Evolutionary conservation across 2,888 invertebrate genomes (phyloP), one percentile per base, ranked within the genome.

Genomic region (Melanostoma scalare): DNA sequence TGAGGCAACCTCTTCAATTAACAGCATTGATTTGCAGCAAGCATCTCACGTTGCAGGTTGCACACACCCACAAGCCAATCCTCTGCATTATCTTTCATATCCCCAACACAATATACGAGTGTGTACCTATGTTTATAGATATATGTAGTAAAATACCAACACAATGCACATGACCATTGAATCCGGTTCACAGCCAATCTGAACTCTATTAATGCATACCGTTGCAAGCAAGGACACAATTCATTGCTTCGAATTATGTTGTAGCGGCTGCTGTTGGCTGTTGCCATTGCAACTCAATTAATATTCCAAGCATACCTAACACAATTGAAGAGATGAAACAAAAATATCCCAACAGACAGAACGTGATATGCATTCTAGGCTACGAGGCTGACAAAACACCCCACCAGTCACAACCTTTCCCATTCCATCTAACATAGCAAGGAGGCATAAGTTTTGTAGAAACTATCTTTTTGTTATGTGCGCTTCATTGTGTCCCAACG

Each of bases 231-330:
- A 79, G 78, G 74, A 79, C 74, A 74, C 20, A 20, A 71, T 63
- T 42, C 33, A 52, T 71, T 67, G 74, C 53, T 67, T 38, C 6
- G 20, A 58, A 53, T 73, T 31, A 52, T 46, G 52, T 42, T 74
- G 73, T 60, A 61, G 58, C 52, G 67, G 52, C 67, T 52, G 73
- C 46, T 69, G 61, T 48, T 69, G 20, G 73, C 46, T 69, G 75
- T 50, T 75, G 69, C 40, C 46, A 76, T 67, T 81, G 77, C 79
- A 86, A 76, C 71, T 86, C 73, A 82, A 86, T 85, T 85, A 82
- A 86, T 86, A 86, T 85, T 85, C 86, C 65, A 55, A 82, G 56
- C 81, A 85, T 79, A 55, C 42, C 60, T 65, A 79, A 82, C 79
- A 75, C 76, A 81, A 78, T 78, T 71, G 74, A 84, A 74, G 65